phyloP scores from a whole-genome alignment of 92 coral and sea anemone genomes.

The Micromussa lordhowensis region DNA sequence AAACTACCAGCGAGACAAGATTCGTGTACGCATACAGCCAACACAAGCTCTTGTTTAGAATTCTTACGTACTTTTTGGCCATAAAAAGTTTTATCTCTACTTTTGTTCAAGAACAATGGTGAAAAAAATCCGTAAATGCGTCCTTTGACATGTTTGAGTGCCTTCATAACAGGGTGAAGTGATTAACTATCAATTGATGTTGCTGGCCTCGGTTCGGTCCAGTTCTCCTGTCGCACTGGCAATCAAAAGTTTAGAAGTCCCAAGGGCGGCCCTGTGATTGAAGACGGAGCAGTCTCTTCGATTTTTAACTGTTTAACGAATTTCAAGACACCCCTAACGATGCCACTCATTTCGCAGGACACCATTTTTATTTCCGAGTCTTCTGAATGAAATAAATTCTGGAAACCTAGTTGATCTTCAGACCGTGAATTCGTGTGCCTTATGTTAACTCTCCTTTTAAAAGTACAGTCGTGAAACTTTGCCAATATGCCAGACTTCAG shows the following conservation, averaged over 20 bases:
- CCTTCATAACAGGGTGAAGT: background rate
- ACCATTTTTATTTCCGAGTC: background rate
- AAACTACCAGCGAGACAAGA: background rate
- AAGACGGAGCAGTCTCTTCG: background rate
- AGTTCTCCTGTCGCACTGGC: background rate
- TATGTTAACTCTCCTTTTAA: too few relatives aligned
- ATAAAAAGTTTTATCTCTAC: background rate
- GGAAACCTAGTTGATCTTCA: background rate
- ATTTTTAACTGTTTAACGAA: too few relatives aligned
- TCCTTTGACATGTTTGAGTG: background rate
- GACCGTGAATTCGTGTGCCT: too few relatives aligned
- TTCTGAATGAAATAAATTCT: too few relatives aligned
- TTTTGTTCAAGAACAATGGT: slow-evolving; percentile 14
- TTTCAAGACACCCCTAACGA: background rate
- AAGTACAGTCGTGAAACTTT: too few relatives aligned
- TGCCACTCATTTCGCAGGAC: background rate
- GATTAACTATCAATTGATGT: background rate
- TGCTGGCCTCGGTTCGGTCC: background rate
- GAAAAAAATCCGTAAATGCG: background rate
- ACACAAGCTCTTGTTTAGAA: background rate
- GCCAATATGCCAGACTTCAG: too few relatives aligned
- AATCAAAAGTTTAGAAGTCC: background rate
- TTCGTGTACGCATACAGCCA: background rate
- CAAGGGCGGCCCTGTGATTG: background rate
- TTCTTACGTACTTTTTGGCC: background rate